Conservation (phyloP, 2,888 invertebrate genomes). For the Dinocampus coccinellae region DNA sequence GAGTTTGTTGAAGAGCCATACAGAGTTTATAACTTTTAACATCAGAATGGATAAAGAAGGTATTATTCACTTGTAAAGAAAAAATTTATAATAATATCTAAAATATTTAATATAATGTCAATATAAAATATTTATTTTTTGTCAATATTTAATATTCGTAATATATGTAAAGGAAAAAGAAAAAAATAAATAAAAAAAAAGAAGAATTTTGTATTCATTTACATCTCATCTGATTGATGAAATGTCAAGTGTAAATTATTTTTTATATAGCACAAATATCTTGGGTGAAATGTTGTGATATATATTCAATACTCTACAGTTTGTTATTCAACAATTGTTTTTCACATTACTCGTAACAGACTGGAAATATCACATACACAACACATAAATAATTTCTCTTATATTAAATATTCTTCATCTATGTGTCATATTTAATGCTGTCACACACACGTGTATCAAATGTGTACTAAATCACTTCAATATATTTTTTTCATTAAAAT, state of each 20-base stretch:
- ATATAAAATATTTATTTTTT: no score
- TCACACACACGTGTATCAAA: neutral
- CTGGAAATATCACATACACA: neutral
- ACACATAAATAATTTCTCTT: neutral
- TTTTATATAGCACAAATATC: neutral
- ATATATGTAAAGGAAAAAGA: no score
- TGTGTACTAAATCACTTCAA: neutral
- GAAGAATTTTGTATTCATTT: no score
- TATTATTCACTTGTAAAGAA: neutral
- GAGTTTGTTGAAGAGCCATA: neutral
- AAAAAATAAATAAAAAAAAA: no score
- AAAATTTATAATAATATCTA: neutral
- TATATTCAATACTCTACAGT: neutral
- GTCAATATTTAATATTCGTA: no score
- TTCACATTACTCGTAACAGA: neutral
- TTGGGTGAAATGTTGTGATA: neutral
- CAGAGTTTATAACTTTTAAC: neutral
- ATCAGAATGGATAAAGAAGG: slow-evolving; percentile 22
- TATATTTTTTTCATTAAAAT: neutral
- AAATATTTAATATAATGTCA: neutral
- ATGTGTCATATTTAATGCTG: neutral
- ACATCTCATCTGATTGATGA: neutral
- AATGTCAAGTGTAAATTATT: neutral
- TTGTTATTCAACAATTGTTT: neutral
- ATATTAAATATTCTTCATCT: neutral